Evolutionary conservation across 1,140 invertebrate species (phyloP).

Genomic region (Neomicropteryx cornuta): DNA sequence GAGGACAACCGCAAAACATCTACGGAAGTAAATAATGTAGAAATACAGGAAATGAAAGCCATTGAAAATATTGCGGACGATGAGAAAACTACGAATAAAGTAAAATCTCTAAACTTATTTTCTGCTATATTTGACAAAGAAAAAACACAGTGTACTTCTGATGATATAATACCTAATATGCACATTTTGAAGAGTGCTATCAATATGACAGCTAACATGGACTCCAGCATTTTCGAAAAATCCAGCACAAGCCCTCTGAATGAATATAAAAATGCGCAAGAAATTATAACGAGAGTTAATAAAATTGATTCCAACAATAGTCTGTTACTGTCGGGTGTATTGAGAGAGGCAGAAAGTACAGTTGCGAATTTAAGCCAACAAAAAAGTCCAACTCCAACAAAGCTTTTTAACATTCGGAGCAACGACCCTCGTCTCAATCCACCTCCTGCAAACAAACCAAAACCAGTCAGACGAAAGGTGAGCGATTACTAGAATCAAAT

Average conservation of each 20-base stretch:
- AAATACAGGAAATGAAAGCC: no score
- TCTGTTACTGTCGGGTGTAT: constrained; percentile 33
- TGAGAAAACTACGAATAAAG: no score
- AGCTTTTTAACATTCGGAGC: constrained; percentile 18
- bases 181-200: constrained; percentile 40
- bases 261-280: constrained; percentile 35
- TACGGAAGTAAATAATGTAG: no score
- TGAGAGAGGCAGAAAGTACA: constrained; percentile 23
- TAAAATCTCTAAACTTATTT: no score
- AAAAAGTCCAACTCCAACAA: constrained; percentile 16
- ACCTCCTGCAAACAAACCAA: constrained; percentile 32
- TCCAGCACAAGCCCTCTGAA: constrained; percentile 28
- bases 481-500: constrained; percentile 4
- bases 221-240: constrained; percentile 32
- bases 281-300: constrained; percentile 36
- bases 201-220: constrained; percentile 37
- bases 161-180: constrained; percentile 34
- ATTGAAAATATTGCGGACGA: no score
- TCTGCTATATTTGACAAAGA: no score
- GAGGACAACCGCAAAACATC: no score
- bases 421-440: constrained; percentile 35
- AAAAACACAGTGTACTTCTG: no score
- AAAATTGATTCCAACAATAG: constrained; percentile 39
- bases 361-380: constrained; percentile 5
- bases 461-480: constrained; percentile 37